Evolutionary conservation across 2,113 vertebrate genomes (phyloP), one percentile per base, ranked within the genome.

Genomic region (Pontoporia blainvillei): DNA sequence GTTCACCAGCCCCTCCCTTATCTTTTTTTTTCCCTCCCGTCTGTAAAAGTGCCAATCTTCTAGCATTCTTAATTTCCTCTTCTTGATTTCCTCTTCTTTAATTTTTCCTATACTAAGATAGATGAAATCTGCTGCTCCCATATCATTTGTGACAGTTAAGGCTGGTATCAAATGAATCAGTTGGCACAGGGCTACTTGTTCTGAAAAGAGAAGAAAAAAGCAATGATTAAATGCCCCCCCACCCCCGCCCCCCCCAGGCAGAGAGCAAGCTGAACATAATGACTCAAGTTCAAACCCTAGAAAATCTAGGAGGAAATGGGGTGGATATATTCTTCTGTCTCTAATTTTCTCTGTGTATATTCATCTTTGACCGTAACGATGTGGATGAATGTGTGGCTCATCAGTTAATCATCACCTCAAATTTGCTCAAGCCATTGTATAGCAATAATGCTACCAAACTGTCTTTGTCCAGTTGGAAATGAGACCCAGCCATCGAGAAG

Each of bases 131-230:
- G 62, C 95, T 91, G 49, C 97, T 98, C 83, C 97, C 96, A 79
- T 98, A 90, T 97, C 96, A 96, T 96, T 97, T 97, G 97, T 98
- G 98, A 90, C 76, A 96, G 61, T 82, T 90, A 92, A 94, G 54
- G 54, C 54, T 94, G 75, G 66, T 94, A 92, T 95, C 57, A 27
- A 69, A 86, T 97, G 96, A 97, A 41, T 97, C 97, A 96, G 61
- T 82, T 86, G 49, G 94, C 71, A 92, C 41, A 36, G n/a, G 71
- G 69, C n/a, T 97, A 75, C 61, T 95, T 95, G 90, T 88, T 31
- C 69, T 82, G 69, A 96, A 94, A 96, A 86, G 81, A 67, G 41
- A 69, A 57, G 59, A 46, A 85, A 59, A 87, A 95, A 64, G 76
- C 66, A 73, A 36, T 87, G 90, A 97, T 92, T 96, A 94, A 96